Conservation (phyloP, 2,888 invertebrate species). For the Achlya flavicornis region DNA sequence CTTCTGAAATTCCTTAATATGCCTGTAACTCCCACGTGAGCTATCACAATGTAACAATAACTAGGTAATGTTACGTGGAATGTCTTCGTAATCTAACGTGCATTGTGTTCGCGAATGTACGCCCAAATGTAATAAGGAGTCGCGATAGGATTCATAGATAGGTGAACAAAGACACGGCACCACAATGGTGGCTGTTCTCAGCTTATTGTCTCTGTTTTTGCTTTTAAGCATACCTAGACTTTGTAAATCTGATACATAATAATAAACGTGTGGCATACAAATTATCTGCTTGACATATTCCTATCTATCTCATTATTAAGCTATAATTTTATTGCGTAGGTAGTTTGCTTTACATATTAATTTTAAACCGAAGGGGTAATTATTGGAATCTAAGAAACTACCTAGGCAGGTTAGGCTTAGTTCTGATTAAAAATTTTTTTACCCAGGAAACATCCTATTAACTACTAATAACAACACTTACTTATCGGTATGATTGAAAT, state of each 20-base stretch:
- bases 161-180: constrained; percentile 59
- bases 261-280: constrained; percentile 21
- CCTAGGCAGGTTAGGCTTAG: too few species aligned
- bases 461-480: too few species aligned
- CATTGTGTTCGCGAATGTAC: constrained; percentile 45
- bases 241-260: constrained; percentile 34
- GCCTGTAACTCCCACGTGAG: constrained; percentile 18
- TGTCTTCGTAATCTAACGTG: constrained; percentile 22
- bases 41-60: constrained; percentile 20
- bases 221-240: constrained; percentile 19
- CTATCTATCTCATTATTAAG: constrained; percentile 24
- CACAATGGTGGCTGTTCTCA: constrained; percentile 52
- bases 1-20: not conserved
- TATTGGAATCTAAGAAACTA: too few species aligned
- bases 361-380: too few species aligned
- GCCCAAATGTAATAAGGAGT: constrained; percentile 53
- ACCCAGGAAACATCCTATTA: too few species aligned
- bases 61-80: constrained; percentile 33
- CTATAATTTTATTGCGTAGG: constrained; percentile 23
- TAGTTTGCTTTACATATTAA: constrained; percentile 7
- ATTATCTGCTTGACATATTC: constrained; percentile 27
- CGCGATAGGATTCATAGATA: constrained; percentile 63
- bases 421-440: too few species aligned
- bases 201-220: constrained; percentile 52
- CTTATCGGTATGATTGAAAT: too few species aligned